Percentiles rank a stretch among this genome's conserved stretches.
Conservation (phyloP, 2,113 vertebrate species). For the Campylorhamphus procurvoides region DNA sequence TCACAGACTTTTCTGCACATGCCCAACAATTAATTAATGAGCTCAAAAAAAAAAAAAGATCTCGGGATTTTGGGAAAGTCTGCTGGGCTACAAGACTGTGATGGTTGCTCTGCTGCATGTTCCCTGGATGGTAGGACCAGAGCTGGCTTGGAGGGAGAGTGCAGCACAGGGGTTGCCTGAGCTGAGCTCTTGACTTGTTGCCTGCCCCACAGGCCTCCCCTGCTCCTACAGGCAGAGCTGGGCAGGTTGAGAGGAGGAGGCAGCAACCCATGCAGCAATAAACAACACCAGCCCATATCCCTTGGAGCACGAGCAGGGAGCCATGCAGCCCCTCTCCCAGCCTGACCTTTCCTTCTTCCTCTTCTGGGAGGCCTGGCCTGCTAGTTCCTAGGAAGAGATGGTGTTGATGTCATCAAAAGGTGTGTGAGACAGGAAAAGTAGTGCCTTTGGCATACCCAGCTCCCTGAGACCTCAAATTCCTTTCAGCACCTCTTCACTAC, state of each 20-base stretch:
- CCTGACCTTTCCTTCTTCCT: neutral
- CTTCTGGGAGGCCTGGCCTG: neutral
- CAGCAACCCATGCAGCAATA: neutral
- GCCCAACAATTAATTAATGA: neutral
- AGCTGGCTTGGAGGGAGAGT: neutral
- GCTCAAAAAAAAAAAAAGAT: neutral
- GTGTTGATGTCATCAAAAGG: neutral
- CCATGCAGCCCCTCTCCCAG: neutral
- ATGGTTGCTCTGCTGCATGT: neutral
- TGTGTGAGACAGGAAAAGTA: neutral
- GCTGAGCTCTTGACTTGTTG: neutral
- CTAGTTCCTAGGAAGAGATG: neutral
- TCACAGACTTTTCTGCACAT: accelerated
- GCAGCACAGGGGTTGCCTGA: accelerated
- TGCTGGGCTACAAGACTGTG: neutral
- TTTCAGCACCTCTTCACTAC: neutral
- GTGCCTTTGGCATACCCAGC: neutral
- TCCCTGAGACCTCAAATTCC: neutral
- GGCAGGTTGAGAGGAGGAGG: neutral
- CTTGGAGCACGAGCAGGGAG: neutral
- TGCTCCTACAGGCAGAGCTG: neutral
- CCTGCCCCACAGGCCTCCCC: neutral
- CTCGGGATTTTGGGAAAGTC: neutral
- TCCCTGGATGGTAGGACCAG: neutral
- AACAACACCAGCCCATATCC: neutral